Evolutionary conservation across 2,888 invertebrate species (phyloP).

Genomic region (Drepana falcataria): DNA sequence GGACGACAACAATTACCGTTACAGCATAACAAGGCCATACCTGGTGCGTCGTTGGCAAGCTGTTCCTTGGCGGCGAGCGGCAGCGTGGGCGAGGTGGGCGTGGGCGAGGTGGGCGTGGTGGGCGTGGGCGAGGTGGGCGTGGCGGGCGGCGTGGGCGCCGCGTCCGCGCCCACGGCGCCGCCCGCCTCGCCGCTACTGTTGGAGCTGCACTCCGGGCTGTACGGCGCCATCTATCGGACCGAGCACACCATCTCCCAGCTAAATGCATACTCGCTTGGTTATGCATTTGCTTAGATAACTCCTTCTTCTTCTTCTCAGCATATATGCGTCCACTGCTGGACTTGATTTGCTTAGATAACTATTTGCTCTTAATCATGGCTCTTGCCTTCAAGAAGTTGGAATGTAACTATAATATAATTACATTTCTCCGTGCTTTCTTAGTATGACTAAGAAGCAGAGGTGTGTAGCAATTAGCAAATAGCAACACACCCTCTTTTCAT

Average conservation of each 20-base stretch:
- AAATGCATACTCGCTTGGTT: background rate
- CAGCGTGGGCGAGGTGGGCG: constrained; percentile 9
- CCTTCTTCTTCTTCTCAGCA: too few relatives aligned
- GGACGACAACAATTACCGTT: too few relatives aligned
- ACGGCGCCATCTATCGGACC: constrained; percentile 68
- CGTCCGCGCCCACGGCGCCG: constrained; percentile 26
- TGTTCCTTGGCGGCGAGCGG: constrained; percentile 31
- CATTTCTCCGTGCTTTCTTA: too few relatives aligned
- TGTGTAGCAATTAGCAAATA: too few relatives aligned
- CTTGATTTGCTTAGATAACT: too few relatives aligned
- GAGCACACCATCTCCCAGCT: background rate
- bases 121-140: constrained; percentile 50
- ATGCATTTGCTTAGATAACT: too few relatives aligned
- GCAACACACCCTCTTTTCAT: too few relatives aligned
- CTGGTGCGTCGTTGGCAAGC: background rate
- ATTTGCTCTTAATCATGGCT: too few relatives aligned
- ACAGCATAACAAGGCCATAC: background rate
- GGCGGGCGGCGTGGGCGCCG: constrained; percentile 59
- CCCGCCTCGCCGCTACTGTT: constrained; percentile 72
- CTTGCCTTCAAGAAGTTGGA: too few relatives aligned
- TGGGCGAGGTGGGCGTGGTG: constrained; percentile 24
- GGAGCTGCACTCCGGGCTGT: constrained; percentile 78
- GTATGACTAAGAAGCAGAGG: too few relatives aligned
- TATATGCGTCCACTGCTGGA: too few relatives aligned
- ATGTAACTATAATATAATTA: too few relatives aligned